These are phyloP conservation scores for Epirrhoe alternata DNA, from an alignment of 2,888 invertebrate genomes.

Conservation along the genomic window DNA sequence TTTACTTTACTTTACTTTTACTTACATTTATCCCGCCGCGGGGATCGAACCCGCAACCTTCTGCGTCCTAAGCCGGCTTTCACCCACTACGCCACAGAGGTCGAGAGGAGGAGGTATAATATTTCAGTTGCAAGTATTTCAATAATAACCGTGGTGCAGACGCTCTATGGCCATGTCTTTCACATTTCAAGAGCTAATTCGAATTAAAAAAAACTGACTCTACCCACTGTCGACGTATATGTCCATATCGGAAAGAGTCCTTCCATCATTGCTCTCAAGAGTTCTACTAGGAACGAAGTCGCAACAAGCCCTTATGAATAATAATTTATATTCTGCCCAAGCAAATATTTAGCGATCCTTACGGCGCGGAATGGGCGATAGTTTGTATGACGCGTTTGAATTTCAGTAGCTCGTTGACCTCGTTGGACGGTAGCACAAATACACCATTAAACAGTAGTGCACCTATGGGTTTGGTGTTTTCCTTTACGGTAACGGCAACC, in stretches of 20 bases:
- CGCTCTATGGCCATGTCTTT: too few species aligned
- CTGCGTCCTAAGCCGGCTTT: too few species aligned
- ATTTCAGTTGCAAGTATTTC: too few species aligned
- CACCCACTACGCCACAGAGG: too few species aligned
- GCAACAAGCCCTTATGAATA: slow-evolving; percentile 37
- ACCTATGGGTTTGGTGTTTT: neutral
- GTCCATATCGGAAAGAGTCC: neutral
- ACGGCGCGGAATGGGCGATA: slow-evolving; percentile 46
- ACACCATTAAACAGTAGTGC: slow-evolving; percentile 3
- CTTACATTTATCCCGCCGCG: too few species aligned
- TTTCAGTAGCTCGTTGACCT: slow-evolving; percentile 58
- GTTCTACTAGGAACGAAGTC: slow-evolving; percentile 16
- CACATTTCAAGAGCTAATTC: too few species aligned
- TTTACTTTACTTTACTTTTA: too few species aligned
- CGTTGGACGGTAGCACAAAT: slow-evolving; percentile 35
- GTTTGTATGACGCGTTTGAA: slow-evolving; percentile 55
- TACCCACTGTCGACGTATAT: neutral
- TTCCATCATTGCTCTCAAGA: neutral
- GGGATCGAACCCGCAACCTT: too few species aligned
- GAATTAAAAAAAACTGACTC: neutral
- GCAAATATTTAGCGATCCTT: slow-evolving; percentile 56
- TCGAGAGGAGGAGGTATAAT: too few species aligned
- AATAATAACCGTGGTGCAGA: too few species aligned
- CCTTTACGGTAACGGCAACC: too few species aligned
- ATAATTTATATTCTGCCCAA: slow-evolving; percentile 35